Evolutionary conservation across 2,888 invertebrate species (phyloP), one percentile per base, ranked within the genome.

Genomic region (Pterostichus niger): DNA sequence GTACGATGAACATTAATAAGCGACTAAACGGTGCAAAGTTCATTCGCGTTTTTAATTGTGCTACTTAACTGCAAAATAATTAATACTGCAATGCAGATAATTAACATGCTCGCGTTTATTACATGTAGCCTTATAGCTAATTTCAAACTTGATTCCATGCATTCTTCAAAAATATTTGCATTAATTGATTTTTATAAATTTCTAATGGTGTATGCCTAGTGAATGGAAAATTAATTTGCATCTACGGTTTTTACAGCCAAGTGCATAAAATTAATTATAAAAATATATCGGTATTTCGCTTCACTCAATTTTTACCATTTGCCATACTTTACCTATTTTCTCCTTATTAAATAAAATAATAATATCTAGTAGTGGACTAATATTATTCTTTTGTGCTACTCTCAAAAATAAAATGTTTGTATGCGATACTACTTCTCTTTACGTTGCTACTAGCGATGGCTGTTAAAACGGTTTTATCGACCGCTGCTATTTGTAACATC

Each of bases 1-100:
- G 24, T 56, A 56, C 13, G 56, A 56, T 13, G 56, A 17, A 17
- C 68, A 71, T 71, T 44, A 71, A 71, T 71, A 71, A 71, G 15
- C 44, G 64, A 64, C 64, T 44, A 71, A 71, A 71, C 68, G 46
- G 68, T 71, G 68, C 68, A 71, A 71, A 71, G 68, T 71, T 71
- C 68, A 71, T 71, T 15, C 44, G 44, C 44, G 68, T 44, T 71
- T 71, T 71, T 71, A 71, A 71, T 71, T 71, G 68, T 71, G 68
- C 68, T 71, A 71, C 68, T 71, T 71, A 24, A 71, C 68, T 17
- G 68, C 68, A 9, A 10, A 40, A 71, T 71, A 71, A 71, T 71
- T 71, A 71, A 44, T 71, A 71, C 44, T 44, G 24, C 68, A 40
- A 33, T 64, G 64, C 17, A 10, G 17, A 64, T 64, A 64, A 64